Base-by-base conservation (phyloP, 2,888 invertebrate species). In the Pharmacophagus antenor region DNA sequence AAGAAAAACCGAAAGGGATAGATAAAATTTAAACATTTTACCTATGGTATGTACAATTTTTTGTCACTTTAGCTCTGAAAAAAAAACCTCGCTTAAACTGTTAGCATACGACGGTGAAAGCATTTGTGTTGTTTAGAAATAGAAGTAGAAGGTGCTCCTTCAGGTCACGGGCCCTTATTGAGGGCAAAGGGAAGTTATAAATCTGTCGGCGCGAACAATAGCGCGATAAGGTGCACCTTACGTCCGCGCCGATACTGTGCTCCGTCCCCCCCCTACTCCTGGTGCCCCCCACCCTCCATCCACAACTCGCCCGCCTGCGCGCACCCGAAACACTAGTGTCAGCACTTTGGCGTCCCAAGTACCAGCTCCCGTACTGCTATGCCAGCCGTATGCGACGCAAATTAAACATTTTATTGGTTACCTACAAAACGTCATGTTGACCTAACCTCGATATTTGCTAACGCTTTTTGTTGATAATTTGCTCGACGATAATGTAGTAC, bases 151-250 rank as follows among this genome's bases (percentile, higher is more conserved):
- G 76, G 79, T 75, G 74, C 69, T 68, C 70, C 68, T 69, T 63
- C 80, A 80, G 87, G 85, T 89, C 87, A 82, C 81, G 84, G 83
- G 85, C 88, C 90, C 89, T 89, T 88, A 89, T 90, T 87, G 84
- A 85, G 91, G 89, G 79, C 90, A 88, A 88, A 85, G 85, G 91
- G 91, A 91, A 90, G 88, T 84, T 84, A 86, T 91, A 90, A 90
- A 90, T 88, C 89, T 89, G 86, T 88, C 85, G 85, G 79, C 80
- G 84, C 79, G 84, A 88, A 89, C 89, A 89, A 90, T 90, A 82
- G 85, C 71, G 82, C 88, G 89, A 89, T 90, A 89, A 87, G 79
- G 80, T 79, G 78, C 87, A 88, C 87, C 86, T 87, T 86, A 82
- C 84, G 67, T 63, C 74, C 68, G 80, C 77, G 76, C 75, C 65